Evolutionary conservation across 35 echinoderm and acorn worm species (phyloP).

Genomic region (Apostichopus californicus): DNA sequence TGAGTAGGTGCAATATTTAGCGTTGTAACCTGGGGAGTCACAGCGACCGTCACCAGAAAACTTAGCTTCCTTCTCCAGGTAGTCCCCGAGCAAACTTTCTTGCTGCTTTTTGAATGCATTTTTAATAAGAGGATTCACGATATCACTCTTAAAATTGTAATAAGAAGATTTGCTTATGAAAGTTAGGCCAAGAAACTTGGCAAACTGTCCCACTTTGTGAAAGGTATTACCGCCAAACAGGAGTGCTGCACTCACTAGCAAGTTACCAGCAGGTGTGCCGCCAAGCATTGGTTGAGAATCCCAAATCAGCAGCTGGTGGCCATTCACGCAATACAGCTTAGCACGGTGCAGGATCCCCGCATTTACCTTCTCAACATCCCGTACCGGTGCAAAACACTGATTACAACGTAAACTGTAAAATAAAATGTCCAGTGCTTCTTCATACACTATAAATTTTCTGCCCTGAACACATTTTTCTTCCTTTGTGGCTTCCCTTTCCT

Average conservation of each 20-base stretch:
- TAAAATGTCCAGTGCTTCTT: not conserved
- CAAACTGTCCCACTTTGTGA: slow-evolving; percentile 7
- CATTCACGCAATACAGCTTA: slow-evolving; percentile 44
- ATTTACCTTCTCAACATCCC: no score
- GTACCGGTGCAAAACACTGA: no score
- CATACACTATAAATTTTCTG: slow-evolving; percentile 29
- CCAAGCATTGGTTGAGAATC: slow-evolving; percentile 14
- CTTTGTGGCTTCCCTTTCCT: slow-evolving; percentile 18
- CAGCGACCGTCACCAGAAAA: not conserved
- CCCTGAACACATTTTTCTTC: not conserved
- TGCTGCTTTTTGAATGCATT: not conserved
- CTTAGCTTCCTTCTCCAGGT: slow-evolving; percentile 52
- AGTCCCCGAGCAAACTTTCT: not conserved
- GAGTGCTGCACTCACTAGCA: slow-evolving; percentile 49
- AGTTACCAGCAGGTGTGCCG: slow-evolving; percentile 55
- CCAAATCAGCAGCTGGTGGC: not conserved
- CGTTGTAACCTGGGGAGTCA: slow-evolving; percentile 43
- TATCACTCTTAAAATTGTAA: not conserved
- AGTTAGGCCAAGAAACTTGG: not conserved
- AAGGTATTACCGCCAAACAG: slow-evolving; percentile 69
- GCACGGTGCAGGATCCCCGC: not conserved
- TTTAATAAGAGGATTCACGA: not conserved
- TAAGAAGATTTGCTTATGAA: slow-evolving; percentile 40
- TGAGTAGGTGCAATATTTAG: slow-evolving; percentile 69
- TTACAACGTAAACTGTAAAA: no score